Conservation (phyloP, 2,797 vertebrate genomes). For the Arnoldichthys spilopterus region DNA sequence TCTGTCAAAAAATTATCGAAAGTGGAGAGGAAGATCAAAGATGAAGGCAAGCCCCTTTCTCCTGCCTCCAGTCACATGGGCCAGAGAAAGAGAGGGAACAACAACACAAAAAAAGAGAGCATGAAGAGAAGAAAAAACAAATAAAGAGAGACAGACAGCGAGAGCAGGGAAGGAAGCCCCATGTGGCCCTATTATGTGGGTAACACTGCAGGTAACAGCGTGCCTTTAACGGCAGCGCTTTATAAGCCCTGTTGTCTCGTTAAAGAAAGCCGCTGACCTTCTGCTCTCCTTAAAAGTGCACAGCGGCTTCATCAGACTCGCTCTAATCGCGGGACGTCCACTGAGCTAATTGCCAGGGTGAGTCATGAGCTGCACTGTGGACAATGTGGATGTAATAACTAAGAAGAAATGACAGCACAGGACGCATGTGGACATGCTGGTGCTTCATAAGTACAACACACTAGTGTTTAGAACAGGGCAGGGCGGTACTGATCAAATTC, state of each 20-base stretch:
- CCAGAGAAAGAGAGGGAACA: slow-evolving; percentile 74
- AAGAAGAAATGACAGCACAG: neutral
- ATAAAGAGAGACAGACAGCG: slow-evolving; percentile 71
- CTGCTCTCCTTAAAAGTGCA: slow-evolving; percentile 81
- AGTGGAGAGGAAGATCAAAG: slow-evolving; percentile 72
- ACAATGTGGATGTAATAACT: slow-evolving; percentile 20
- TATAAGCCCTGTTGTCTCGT: slow-evolving; percentile 92
- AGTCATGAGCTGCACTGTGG: neutral
- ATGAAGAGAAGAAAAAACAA: slow-evolving; percentile 79
- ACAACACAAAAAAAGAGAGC: slow-evolving; percentile 75
- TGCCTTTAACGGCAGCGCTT: slow-evolving; percentile 80
- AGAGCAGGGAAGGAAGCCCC: slow-evolving; percentile 78
- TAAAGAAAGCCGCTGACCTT: slow-evolving; percentile 87
- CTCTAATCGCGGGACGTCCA: slow-evolving; percentile 65
- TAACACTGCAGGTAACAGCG: slow-evolving; percentile 84
- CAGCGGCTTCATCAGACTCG: slow-evolving; percentile 70
- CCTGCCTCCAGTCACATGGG: slow-evolving; percentile 70
- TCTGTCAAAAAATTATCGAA: slow-evolving; percentile 77
- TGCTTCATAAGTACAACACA: neutral
- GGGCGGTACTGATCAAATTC: neutral
- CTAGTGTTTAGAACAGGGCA: neutral
- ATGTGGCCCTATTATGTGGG: slow-evolving; percentile 91
- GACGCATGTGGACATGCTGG: neutral
- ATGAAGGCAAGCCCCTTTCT: slow-evolving; percentile 74
- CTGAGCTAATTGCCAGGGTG: slow-evolving; percentile 76